Conservation (phyloP, 2,888 invertebrate species). For the Saturnia pavonia region DNA sequence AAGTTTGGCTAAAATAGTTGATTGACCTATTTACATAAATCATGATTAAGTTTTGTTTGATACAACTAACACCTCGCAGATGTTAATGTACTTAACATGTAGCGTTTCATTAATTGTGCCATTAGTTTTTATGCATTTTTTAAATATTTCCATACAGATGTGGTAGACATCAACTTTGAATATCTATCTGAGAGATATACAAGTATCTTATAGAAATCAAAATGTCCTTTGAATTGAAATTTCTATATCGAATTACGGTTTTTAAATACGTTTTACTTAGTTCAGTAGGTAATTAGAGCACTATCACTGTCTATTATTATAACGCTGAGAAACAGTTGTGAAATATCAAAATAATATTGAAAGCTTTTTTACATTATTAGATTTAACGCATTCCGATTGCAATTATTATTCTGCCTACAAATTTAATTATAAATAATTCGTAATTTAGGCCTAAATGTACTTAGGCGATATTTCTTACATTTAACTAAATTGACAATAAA, state of each 20-base stretch:
- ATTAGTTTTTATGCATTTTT: background rate
- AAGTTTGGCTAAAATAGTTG: too few species aligned
- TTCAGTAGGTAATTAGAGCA: too few species aligned
- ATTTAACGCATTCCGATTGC: background rate
- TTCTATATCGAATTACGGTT: too few species aligned
- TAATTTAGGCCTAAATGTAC: background rate
- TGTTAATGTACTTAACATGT: conserved; percentile 1
- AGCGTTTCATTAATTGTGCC: background rate
- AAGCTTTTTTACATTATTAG: background rate
- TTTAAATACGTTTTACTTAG: too few species aligned
- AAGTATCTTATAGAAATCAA: too few species aligned
- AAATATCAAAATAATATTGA: too few species aligned
- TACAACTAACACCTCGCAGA: background rate
- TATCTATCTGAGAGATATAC: too few species aligned
- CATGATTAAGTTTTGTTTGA: background rate
- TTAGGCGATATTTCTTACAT: background rate
- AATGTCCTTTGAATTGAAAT: too few species aligned
- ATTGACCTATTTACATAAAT: too few species aligned
- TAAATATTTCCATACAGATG: background rate
- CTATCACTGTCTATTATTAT: too few species aligned
- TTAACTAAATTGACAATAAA: conserved; percentile 2
- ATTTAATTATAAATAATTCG: background rate
- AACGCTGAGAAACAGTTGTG: too few species aligned
- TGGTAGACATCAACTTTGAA: background rate
- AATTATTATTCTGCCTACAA: background rate